A percentile compares a stretch with the other conserved stretches of the same genome.
Conservation (phyloP, 1,140 invertebrate species). For the Nephotettix cincticeps region DNA sequence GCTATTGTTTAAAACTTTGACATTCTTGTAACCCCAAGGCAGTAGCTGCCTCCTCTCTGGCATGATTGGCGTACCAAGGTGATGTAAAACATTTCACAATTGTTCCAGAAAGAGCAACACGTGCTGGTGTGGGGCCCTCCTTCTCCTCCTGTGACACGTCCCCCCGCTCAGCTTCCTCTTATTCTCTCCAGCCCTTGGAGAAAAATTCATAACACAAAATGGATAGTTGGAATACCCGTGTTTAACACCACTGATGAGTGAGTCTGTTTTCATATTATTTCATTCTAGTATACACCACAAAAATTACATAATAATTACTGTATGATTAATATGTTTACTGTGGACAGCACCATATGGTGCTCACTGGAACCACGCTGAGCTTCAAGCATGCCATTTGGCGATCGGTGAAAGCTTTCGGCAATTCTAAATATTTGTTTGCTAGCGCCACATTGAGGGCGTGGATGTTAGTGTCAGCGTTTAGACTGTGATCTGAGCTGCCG, state of each 20-base stretch:
- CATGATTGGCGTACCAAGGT: no score
- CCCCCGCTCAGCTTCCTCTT: not conserved
- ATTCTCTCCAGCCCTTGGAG: not conserved
- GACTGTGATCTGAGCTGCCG: no score
- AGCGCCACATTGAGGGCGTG: not conserved
- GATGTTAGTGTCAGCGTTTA: no score
- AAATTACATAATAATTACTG: not conserved
- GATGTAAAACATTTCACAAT: no score
- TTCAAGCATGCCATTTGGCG: not conserved
- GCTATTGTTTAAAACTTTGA: no score
- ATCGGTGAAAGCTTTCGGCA: not conserved
- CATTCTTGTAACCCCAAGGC: no score
- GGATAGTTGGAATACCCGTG: not conserved
- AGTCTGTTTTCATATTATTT: no score
- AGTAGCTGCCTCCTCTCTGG: no score
- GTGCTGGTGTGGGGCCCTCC: conserved; percentile 4
- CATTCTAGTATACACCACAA: no score
- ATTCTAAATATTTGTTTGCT: not conserved
- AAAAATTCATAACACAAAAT: not conserved
- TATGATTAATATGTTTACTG: not conserved
- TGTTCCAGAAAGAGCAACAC: not conserved
- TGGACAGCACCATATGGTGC: no score
- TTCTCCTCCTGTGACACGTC: not conserved
- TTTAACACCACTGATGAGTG: not conserved
- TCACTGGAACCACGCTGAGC: not conserved